Base-by-base conservation (phyloP, 2,113 vertebrate species). In the Myrmophylax atrothorax region DNA sequence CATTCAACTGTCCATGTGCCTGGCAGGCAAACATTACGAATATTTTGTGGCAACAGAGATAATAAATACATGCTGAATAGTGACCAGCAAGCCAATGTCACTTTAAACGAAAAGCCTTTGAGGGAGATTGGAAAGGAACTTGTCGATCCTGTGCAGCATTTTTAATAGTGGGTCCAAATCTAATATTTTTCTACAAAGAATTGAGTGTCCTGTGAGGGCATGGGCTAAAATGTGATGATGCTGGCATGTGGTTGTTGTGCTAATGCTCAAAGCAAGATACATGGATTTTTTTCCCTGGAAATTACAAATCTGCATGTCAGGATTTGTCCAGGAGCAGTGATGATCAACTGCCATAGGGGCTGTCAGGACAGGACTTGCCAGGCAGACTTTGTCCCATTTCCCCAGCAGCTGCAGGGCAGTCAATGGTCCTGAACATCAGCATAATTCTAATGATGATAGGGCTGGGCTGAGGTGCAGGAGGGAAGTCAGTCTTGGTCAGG, bases 261-360 rank as follows among this genome's bases (percentile, higher is more conserved):
- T 77, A 69, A 47, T 38, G 75, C 37, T 70, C 67, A 89, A 70
- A 82, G n/a, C 4, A 78, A 82, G 26, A 47, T 0, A 3, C 29
- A 52, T 4, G 31, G 47, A 56, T 33, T 20, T 64, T 74, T 93
- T 89, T 10, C 26, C 10, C 58, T 25, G 3, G 50, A 74, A 81
- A 78, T 68, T 47, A 58, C 10, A 67, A 83, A 75, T 31, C 15
- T 91, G 50, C 15, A 16, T 38, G 46, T 31, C 19, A 82, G 40
- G 23, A 66, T 70, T 91, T 91, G 18, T 38, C 22, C 70, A 38
- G 55, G n/a, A 70, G 33, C 33, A 56, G 18, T 0, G 7, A 74
- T 18, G 6, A 10, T 17, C 9, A 82, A 16, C 2, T 3, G 5
- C 23, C 12, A 12, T 1, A 37, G 19, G 18, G 64, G 7, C 17